Evolutionary conservation across 2,888 invertebrate species (phyloP), one percentile per base, ranked within the genome.

Genomic region (Drosophila quinaria): DNA sequence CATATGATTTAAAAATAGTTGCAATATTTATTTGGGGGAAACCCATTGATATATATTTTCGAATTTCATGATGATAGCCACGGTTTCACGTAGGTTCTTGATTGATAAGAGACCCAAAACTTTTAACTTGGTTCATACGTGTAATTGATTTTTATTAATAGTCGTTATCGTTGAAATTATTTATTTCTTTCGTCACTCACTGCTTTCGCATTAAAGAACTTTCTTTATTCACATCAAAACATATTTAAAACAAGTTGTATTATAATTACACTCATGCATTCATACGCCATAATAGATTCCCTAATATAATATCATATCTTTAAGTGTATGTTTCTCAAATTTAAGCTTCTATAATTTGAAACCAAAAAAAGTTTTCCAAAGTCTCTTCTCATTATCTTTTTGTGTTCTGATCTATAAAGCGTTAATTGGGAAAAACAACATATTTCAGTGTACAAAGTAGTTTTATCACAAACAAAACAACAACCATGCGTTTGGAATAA

Each of bases 31-130:
- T 22, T 42, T 11, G 17, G 19, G 41, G 44, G 22, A 33, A 47
- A 47, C 60, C 22, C 19, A 11, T 2, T 19, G 1, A 15, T 58
- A 47, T 33, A 59, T 33, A 63, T 22, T 17, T 41, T 39, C 1
- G 31, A 56, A 75, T 75, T 78, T 75, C 78, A 67, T 52, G 49
- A 75, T 10, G 25, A 44, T 22, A 22, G 4, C 3, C 37, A n/a
- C 1, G 4, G 4, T 55, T 72, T 11, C 35, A 35, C 3, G 31
- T 59, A 39, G 29, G 19, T 17, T 2, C 13, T 19, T 51, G 42
- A 41, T 72, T 51, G 55, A 41, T 72, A 77, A 55, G 17, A 19
- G 50, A 15, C n/a, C 8, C 0, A 33, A 9, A 10, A 19, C 17
- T 17, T 8, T 41, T 25, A 46, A 8, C 25, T n/a, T 5, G 5